phyloP scores from a whole-genome alignment of 2,888 invertebrate genomes.

The Iselma pallidipennis region DNA sequence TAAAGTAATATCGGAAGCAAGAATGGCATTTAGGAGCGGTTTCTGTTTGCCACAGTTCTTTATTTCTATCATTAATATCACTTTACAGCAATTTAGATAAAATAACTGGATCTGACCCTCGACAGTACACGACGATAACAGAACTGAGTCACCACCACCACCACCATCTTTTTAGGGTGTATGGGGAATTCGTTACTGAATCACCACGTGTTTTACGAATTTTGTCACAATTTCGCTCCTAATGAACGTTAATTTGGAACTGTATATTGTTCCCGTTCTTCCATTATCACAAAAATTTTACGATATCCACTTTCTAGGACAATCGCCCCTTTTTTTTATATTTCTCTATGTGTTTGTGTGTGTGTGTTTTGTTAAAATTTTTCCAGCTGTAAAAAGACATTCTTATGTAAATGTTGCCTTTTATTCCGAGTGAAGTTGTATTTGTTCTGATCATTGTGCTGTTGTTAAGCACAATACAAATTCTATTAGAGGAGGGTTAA shows the following conservation, averaged over 20 bases:
- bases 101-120: not conserved
- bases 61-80: constrained; percentile 3
- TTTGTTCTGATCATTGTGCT: not conserved
- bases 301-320: not conserved
- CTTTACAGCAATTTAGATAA: not conserved
- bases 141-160: too few species aligned
- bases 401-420: constrained; percentile 1
- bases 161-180: not conserved
- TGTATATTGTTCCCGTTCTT: not conserved
- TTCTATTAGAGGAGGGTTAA: not conserved
- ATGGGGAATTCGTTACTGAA: not conserved
- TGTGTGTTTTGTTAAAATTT: not conserved
- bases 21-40: not conserved
- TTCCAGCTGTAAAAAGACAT: not conserved
- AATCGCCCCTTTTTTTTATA: not conserved
- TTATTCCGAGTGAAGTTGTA: not conserved
- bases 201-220: not conserved
- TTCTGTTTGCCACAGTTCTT: not conserved
- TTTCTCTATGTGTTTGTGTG: not conserved
- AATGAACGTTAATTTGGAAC: not conserved
- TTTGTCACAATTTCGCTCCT: not conserved
- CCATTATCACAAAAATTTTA: not conserved
- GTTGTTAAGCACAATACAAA: not conserved
- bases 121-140: too few species aligned
- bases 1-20: not conserved